These are phyloP conservation scores for Drosophila gaucha DNA, from an alignment of 2,888 invertebrate species.

Conservation along the genomic window DNA sequence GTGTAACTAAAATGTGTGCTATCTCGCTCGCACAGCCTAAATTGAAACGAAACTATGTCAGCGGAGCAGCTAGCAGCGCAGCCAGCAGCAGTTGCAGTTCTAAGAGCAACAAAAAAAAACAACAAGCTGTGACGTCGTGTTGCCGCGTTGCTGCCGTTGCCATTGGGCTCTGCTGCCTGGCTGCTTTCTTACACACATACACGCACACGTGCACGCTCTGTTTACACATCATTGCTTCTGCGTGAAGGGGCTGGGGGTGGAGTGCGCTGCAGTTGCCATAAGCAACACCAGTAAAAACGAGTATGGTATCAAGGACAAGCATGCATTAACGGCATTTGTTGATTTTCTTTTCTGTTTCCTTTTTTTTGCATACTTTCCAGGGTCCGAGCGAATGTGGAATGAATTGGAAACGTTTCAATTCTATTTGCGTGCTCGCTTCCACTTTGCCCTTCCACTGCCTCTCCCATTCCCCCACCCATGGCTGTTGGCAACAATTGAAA, in stretches of 20 bases:
- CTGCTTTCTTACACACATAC: not conserved
- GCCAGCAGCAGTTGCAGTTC: conserved; percentile 20
- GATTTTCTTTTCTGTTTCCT: not conserved
- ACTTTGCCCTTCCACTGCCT: not conserved
- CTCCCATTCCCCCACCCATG: not conserved
- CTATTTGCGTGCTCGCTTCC: conserved; percentile 3
- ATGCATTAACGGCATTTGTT: conserved; percentile 14
- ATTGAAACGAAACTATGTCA: conserved; percentile 71
- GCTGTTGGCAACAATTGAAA: conserved; percentile 13
- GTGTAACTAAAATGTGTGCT: not conserved
- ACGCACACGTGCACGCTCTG: not conserved
- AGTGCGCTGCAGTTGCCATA: conserved; percentile 2
- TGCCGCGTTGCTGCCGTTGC: conserved; percentile 9
- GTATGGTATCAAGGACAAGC: conserved; percentile 47
- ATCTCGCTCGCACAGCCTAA: conserved; percentile 46
- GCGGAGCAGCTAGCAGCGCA: conserved; percentile 38
- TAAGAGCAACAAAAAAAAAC: conserved; percentile 30
- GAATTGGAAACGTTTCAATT: conserved; percentile 9
- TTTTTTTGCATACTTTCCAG: conserved; percentile 60
- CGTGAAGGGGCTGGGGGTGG: not conserved
- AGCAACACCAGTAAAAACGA: conserved; percentile 10
- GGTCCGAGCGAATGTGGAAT: conserved; percentile 9
- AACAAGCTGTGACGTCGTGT: conserved; percentile 37
- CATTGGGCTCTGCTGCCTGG: conserved; percentile 13
- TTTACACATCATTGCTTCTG: conserved; percentile 7